Evolutionary conservation across 1,140 invertebrate species (phyloP).

Genomic region (Cecropterus lyciades): DNA sequence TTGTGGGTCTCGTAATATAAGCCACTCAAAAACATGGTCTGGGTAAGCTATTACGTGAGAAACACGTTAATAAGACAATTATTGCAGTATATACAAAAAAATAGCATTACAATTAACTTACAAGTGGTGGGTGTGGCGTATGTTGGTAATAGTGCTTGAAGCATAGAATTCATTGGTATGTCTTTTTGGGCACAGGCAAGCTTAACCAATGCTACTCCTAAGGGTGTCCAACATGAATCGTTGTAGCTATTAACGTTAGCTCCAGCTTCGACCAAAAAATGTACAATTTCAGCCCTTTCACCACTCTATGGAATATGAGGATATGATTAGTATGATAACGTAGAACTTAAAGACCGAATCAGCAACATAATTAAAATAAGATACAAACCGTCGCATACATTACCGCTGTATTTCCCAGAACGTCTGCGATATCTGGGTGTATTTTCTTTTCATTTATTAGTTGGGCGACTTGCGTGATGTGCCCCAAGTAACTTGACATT

Average conservation of each 20-base stretch:
- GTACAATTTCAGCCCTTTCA: slow-evolving; percentile 58
- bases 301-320: slow-evolving; percentile 50
- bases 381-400: slow-evolving; percentile 80
- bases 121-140: slow-evolving; percentile 15
- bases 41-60: slow-evolving; percentile 38
- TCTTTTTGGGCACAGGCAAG: slow-evolving; percentile 65
- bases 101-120: not conserved
- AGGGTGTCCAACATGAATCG: slow-evolving; percentile 82
- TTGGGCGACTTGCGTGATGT: slow-evolving; percentile 59
- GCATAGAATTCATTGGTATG: slow-evolving; percentile 61
- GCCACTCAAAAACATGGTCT: slow-evolving; percentile 54
- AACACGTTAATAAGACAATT: not conserved
- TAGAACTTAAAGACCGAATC: not conserved
- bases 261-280: slow-evolving; percentile 77
- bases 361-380: not conserved
- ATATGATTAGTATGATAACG: not conserved
- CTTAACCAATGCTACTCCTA: slow-evolving; percentile 70
- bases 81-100: not conserved
- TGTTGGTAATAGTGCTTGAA: slow-evolving; percentile 69
- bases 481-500: slow-evolving; percentile 67
- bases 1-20: slow-evolving; percentile 50
- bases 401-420: slow-evolving; percentile 78
- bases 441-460: slow-evolving; percentile 69
- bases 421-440: slow-evolving; percentile 77
- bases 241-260: slow-evolving; percentile 78